Evolutionary conservation across 2,113 vertebrate genomes (phyloP), one percentile per base, ranked within the genome.

Genomic region (Odobenus rosmarus): DNA sequence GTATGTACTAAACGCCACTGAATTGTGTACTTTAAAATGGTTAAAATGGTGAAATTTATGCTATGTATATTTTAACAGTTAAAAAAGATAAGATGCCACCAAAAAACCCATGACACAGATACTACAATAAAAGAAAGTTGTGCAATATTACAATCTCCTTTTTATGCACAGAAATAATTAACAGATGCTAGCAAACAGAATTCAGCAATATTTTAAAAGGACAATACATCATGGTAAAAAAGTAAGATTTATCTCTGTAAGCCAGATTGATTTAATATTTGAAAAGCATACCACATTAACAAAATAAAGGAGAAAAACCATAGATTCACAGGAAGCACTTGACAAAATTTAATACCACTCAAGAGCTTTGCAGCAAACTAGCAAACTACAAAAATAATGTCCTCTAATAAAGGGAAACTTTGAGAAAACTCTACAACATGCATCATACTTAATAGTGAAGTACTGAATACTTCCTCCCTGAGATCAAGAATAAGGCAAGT

Each of bases 121-220:
- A 19, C 33, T 83, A 26, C 46, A 72, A 46, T 95, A 92, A 51
- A 81, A 86, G 6, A 36, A 88, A 87, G 62, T 62, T 83, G 21
- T 4, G 36, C 67, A 88, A 11, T 69, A 76, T 69, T 57, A 51
- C 12, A 19, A 9, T 69, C 49, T 67, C 13, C 10, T 7, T 26
- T 24, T n/a, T 57, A 57, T 36, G 26, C 21, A 62, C 15, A 69
- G 59, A 82, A 59, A 76, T 88, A 57, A 67, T 85, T 80, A 61
- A 71, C 62, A 94, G 59, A 42, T 69, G 85, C 71, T 92, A 76
- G 24, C 36, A 87, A 91, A 53, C 33, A 19, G 74, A 96, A 88
- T 67, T 16, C 26, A 83, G 33, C 16, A 82, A n/a, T 42, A 59
- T 23, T 9, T 82, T 31, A 82, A 74, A 83, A 95, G 18, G 31